Conservation (phyloP, 2,797 vertebrate genomes). For the Acanthornis magna region DNA sequence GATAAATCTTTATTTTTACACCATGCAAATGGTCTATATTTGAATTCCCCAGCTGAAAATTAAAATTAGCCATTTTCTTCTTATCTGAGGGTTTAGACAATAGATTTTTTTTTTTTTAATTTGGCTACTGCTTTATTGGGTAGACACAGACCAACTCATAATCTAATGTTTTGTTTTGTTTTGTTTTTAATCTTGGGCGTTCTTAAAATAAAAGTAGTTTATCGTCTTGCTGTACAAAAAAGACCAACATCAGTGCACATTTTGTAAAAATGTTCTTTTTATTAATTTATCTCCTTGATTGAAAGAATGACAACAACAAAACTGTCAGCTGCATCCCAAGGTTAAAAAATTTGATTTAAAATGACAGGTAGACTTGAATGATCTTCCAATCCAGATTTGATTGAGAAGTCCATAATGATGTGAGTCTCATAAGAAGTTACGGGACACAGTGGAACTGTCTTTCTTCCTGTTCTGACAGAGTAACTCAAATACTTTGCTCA, state of each 20-base stretch:
- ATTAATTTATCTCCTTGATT: neutral
- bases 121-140: neutral
- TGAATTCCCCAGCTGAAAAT: neutral
- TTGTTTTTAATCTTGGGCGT: neutral
- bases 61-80: neutral
- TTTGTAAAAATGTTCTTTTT: neutral
- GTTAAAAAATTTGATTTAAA: neutral
- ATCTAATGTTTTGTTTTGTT: fast-evolving
- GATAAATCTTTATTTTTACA: neutral
- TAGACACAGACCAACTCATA: neutral
- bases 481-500: neutral
- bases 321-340: neutral
- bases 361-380: neutral
- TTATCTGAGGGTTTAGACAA: neutral
- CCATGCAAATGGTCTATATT: neutral
- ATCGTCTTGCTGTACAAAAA: neutral
- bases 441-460: neutral
- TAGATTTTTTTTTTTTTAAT: neutral
- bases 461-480: neutral
- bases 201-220: neutral
- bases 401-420: neutral
- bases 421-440: neutral
- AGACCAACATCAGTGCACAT: neutral
- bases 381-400: neutral
- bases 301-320: neutral